Evolutionary conservation across 2,888 invertebrate species (phyloP), one percentile per base, ranked within the genome.

Genomic region (Melipona bicolor): DNA sequence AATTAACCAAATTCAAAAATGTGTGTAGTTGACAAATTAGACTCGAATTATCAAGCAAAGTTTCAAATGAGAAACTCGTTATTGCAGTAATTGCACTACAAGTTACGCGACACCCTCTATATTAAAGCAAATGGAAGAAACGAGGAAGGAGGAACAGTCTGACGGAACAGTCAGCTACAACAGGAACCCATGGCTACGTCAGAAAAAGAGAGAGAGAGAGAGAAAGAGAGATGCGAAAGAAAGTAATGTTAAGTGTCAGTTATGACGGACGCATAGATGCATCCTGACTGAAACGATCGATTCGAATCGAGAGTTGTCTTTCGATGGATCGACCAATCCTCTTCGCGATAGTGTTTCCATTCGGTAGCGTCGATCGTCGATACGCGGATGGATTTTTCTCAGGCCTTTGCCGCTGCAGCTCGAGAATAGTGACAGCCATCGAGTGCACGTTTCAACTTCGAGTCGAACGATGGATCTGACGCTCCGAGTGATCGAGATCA

Each of bases 161-260:
- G 65, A 81, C 73, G 69, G 56, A 11, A 24, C 27, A 27, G 27
- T 27, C 27, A 67, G 77, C 74, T 77, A 79, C 80, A 74, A 75
- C 78, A 72, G 64, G 80, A 75, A 78, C 62, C 21, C 24, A 11
- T 43, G 24, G 3, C 6, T 56, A 32, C 17, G 17, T 17, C 4
- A 27, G 17, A 11, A 21, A 15, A 9, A 43, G 43, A 50, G 69
- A 64, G 43, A 24, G 36, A 62, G 43, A 24, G 36, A 62, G 27
- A 1, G 62, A 62, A 61, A 56, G 36, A 70, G 43, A 24, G 36
- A 62, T 19, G 32, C 54, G 76, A 73, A 54, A 52, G 77, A 64
- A 67, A 79, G 59, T 80, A 88, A 85, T 80, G 84, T 87, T 78
- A 83, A 89, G 89, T 88, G 84, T 77, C 86, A 50, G 73, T 81